Evolutionary conservation across 2,888 invertebrate genomes (phyloP).

Genomic region (Volucella bombylans): DNA sequence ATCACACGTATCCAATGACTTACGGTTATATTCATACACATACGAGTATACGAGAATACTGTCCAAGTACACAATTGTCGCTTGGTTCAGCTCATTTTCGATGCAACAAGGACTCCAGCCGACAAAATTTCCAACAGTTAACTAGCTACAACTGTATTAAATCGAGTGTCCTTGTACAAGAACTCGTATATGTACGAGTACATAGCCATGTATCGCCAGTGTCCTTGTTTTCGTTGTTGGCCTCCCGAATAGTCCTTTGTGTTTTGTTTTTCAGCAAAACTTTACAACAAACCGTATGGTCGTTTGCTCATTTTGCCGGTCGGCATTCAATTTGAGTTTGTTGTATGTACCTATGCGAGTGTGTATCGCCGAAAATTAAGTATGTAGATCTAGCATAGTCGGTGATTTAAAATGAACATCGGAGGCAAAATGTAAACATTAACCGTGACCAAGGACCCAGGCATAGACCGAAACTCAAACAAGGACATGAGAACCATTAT

Average conservation of each 20-base stretch:
- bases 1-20: conserved; percentile 8
- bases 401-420: conserved; percentile 73
- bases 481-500: conserved; percentile 59
- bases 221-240: conserved; percentile 31
- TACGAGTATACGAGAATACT: conserved; percentile 9
- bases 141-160: conserved; percentile 62
- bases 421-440: conserved; percentile 65
- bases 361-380: conserved; percentile 58
- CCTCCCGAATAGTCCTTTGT: conserved; percentile 31
- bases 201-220: conserved; percentile 5
- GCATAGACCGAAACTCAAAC: conserved; percentile 25
- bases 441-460: conserved; percentile 66
- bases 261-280: conserved; percentile 51
- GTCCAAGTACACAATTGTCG: conserved; percentile 12
- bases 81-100: conserved; percentile 37
- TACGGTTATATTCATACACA: background rate
- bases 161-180: conserved; percentile 40
- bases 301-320: background rate
- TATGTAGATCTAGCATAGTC: conserved; percentile 45
- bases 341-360: background rate
- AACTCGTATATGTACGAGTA: conserved; percentile 15
- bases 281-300: conserved; percentile 33
- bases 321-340: conserved; percentile 22
- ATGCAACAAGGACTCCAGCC: conserved; percentile 59
- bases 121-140: conserved; percentile 61